Percentiles rank a stretch among this genome's conserved stretches.
Evolutionary conservation across 1,140 invertebrate species (phyloP).

Genomic region (Papilio glaucus): DNA sequence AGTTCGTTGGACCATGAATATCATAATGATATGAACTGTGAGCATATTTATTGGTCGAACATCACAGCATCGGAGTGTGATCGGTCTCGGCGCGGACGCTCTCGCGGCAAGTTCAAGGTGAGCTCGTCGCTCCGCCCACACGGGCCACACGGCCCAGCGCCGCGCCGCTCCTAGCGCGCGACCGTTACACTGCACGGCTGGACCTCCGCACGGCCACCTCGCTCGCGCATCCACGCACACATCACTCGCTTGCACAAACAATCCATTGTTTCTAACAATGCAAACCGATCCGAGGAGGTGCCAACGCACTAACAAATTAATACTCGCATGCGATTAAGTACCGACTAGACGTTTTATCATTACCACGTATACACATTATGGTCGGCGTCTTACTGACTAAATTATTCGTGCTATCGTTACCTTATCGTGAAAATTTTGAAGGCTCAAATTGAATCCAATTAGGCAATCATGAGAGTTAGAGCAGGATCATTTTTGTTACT

Average conservation of each 20-base stretch:
- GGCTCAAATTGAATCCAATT: background rate
- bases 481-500: constrained; percentile 12
- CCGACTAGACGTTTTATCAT: constrained; percentile 20
- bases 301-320: constrained; percentile 49
- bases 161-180: constrained; percentile 66
- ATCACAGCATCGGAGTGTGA: constrained; percentile 57
- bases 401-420: constrained; percentile 9
- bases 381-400: background rate
- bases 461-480: background rate
- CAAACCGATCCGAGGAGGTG: constrained; percentile 46
- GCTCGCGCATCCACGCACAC: constrained; percentile 54
- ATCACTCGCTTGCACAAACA: constrained; percentile 58
- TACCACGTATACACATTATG: constrained; percentile 3
- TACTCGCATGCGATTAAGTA: constrained; percentile 33
- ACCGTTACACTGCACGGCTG: constrained; percentile 64
- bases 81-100: constrained; percentile 55
- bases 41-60: constrained; percentile 34
- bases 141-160: constrained; percentile 38
- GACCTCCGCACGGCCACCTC: constrained; percentile 65
- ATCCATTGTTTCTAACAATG: constrained; percentile 55
- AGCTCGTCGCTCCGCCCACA: constrained; percentile 79
- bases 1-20: constrained; percentile 41
- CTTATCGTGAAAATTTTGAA: background rate
- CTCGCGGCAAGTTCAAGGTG: constrained; percentile 80
- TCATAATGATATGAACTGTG: constrained; percentile 41